These are phyloP conservation scores for Lemur catta DNA, from an alignment of 2,797 vertebrate species.

Conservation along the genomic window DNA sequence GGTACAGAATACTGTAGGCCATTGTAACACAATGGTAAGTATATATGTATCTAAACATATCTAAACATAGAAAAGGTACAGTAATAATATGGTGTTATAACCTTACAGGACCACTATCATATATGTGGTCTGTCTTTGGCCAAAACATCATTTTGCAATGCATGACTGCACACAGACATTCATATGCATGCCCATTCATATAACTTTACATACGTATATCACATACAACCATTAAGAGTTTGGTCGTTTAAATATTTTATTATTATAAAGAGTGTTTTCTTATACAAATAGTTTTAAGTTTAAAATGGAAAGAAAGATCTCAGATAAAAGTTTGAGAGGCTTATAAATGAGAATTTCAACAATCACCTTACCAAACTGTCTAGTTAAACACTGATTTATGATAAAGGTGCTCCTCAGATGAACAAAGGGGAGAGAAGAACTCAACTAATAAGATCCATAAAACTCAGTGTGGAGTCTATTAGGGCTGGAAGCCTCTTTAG, in stretches of 20 bases:
- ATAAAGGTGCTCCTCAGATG: conserved; percentile 47
- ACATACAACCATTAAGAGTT: background rate
- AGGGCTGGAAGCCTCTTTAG: conserved; percentile 26
- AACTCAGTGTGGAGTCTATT: conserved; percentile 62
- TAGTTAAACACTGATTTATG: conserved; percentile 60
- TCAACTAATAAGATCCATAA: conserved; percentile 50
- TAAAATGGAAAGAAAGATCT: conserved; percentile 21
- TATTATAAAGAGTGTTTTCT: background rate
- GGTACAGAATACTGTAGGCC: background rate
- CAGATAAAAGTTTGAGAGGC: conserved; percentile 26
- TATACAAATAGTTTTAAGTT: background rate
- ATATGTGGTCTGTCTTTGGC: background rate
- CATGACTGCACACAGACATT: background rate
- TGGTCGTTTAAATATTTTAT: background rate
- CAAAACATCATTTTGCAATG: background rate
- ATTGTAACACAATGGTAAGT: background rate
- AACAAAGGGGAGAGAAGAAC: conserved; percentile 41
- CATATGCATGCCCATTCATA: background rate
- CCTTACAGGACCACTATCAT: background rate
- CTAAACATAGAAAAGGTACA: background rate
- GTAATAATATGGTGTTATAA: background rate
- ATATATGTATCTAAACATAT: background rate
- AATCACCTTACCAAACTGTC: background rate
- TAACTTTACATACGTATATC: background rate
- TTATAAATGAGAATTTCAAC: conserved; percentile 25